phyloP scores from a whole-genome alignment of 2,797 vertebrate species.

The Epinephelus coioides region DNA sequence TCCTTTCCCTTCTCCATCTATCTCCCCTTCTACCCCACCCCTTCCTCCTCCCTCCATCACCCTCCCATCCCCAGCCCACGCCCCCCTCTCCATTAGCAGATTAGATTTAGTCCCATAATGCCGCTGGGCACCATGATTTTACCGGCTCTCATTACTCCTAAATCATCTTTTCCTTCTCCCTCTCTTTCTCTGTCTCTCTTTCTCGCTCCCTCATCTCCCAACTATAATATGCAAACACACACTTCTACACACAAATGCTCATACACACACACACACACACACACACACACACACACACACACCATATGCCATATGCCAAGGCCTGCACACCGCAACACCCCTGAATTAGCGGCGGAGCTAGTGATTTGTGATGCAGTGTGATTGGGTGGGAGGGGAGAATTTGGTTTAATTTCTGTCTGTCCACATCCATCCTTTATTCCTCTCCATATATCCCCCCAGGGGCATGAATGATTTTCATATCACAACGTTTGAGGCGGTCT shows the following conservation, averaged over 20 bases:
- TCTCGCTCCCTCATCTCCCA: conserved; percentile 6
- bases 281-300: conserved; percentile 19
- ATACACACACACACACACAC: conserved; percentile 20
- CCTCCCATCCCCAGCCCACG: conserved; percentile 27
- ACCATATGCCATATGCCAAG: conserved; percentile 60
- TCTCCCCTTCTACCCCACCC: conserved; percentile 25
- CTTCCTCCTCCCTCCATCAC: conserved; percentile 30
- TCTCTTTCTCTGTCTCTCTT: conserved; percentile 22
- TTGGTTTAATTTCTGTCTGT: conserved; percentile 71
- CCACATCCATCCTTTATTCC: conserved; percentile 64
- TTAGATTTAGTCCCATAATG: conserved; percentile 85
- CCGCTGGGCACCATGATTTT: conserved; percentile 82
- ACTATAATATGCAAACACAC: conserved; percentile 67
- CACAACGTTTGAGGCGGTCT: conserved; percentile 45
- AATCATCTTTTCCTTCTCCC: conserved; percentile 77
- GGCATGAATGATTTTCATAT: conserved; percentile 68
- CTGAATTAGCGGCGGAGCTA: conserved; percentile 67
- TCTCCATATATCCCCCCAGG: conserved; percentile 45
- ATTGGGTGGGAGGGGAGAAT: conserved; percentile 73
- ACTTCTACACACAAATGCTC: conserved; percentile 16
- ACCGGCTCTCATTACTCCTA: conserved; percentile 84
- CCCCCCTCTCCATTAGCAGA: conserved; percentile 81
- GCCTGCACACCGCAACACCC: conserved; percentile 47
- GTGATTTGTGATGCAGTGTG: conserved; percentile 79
- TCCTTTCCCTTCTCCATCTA: conserved; percentile 54